These are phyloP conservation scores for Palythoa grandis DNA, from an alignment of 92 coral and sea anemone genomes.

Conservation along the genomic window DNA sequence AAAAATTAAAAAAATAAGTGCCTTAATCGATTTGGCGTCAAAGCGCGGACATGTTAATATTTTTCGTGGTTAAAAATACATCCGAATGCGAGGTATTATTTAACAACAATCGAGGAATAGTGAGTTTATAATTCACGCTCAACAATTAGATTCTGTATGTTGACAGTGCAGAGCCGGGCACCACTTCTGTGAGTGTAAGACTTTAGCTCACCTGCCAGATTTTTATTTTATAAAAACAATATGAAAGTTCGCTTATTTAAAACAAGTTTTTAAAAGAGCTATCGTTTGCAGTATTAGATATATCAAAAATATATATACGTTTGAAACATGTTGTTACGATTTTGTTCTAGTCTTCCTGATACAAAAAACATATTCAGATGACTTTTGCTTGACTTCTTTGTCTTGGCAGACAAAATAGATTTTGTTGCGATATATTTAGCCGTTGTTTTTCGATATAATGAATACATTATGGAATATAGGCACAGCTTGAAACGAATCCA, in stretches of 20 bases:
- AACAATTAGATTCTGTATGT: not conserved
- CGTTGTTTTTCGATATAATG: not conserved
- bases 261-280: not conserved
- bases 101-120: not conserved
- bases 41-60: not conserved
- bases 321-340: not conserved
- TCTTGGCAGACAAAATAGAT: not conserved
- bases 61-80: not conserved
- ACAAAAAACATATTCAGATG: not conserved
- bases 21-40: not conserved
- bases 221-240: no score
- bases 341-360: not conserved
- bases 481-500: not conserved
- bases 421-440: not conserved
- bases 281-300: not conserved
- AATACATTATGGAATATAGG: not conserved
- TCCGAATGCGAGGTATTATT: not conserved
- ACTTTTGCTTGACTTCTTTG: not conserved
- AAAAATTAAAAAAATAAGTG: no score
- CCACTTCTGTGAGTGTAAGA: no score
- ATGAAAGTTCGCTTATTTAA: not conserved
- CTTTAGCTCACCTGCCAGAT: no score
- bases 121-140: conserved; percentile 2
- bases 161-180: not conserved
- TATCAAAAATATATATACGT: no score